Base-by-base conservation (phyloP, 1,140 invertebrate genomes). In the Phortica variegata region DNA sequence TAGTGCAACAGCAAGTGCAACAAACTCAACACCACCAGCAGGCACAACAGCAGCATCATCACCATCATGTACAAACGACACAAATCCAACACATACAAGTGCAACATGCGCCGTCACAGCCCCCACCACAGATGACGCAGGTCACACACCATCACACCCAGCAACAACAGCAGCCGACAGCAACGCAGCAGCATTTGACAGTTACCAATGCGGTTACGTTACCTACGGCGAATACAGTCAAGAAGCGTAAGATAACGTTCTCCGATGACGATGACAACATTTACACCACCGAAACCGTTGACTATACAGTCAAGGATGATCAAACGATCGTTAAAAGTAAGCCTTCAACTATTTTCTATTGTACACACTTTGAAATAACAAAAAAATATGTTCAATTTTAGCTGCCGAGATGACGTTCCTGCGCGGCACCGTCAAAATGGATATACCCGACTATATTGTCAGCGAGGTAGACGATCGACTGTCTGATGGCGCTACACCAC, bases 261-360 rank as follows among this genome's bases (percentile, higher is more conserved):
- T 75, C 72, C 37, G 72, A 75, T 38, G 72, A 75, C 37, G 72
- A 75, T 42, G 72, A 75, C 49, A 70, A 74, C 46, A 75, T 75
- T 17, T 75, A 75, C 49, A 73, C 72, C 55, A 71, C 71, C 52
- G 72, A 75, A 54, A 70, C 68, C 18, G 72, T 75, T 23, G 71
- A 73, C 44, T 73, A 73, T 46, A 60, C 65, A 38, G 61, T 68
- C 49, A 73, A 73, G 39, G 72, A 75, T 43, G 71, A 75, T 23
- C 69, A 69, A 47, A 72, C 54, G 13, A 75, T 75, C 21, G 72
- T 73, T 6, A 75, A 75, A 59, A 59, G 72, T 74, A 43, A 46
- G 43, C 12, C 0, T 3, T 2, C 1, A 10, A 8, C 1, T 3
- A 16, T 37, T 15, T 32, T 15, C 2, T 10, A 31, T 10, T 10